Percentiles rank a stretch among this genome's conserved stretches.
These are phyloP conservation scores for Drosophila ironensis DNA, from an alignment of 1,140 invertebrate species.

Conservation along the genomic window DNA sequence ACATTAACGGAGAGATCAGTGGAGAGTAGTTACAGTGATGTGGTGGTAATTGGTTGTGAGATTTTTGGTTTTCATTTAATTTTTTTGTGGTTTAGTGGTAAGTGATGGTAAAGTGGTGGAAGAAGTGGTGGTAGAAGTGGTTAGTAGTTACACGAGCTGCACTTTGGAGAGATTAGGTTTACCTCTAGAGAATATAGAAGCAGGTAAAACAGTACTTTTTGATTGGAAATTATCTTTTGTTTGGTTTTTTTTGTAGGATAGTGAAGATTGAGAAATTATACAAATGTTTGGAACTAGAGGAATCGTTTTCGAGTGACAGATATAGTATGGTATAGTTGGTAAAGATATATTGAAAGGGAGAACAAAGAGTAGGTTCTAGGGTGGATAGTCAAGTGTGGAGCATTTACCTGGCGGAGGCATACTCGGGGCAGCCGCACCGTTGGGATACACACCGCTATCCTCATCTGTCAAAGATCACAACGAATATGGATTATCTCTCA, in stretches of 20 bases:
- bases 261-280: conserved; percentile 45
- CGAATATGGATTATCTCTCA: not conserved
- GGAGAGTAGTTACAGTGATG: conserved; percentile 64
- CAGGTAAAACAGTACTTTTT: conserved; percentile 62
- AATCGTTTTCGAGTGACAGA: conserved; percentile 49
- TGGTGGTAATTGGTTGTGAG: conserved; percentile 17
- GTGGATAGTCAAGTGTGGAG: not conserved
- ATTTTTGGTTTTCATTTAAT: too few relatives aligned
- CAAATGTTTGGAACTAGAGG: conserved; percentile 53
- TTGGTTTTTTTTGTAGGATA: conserved; percentile 22
- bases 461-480: conserved; percentile 44
- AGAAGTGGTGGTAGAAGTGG: conserved; percentile 44
- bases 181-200: conserved; percentile 76
- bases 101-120: conserved; percentile 41
- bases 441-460: conserved; percentile 76
- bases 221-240: conserved; percentile 15
- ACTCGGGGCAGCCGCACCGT: conserved; percentile 65
- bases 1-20: conserved; percentile 64
- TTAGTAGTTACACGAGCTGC: conserved; percentile 68
- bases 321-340: conserved; percentile 34
- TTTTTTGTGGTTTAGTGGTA: conserved; percentile 13
- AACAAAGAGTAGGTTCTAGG: conserved; percentile 25
- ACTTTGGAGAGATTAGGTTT: conserved; percentile 60
- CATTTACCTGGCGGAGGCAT: conserved; percentile 81
- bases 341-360: conserved; percentile 32